Conservation (phyloP, 2,797 vertebrate species). For the Ficedula albicollis region DNA sequence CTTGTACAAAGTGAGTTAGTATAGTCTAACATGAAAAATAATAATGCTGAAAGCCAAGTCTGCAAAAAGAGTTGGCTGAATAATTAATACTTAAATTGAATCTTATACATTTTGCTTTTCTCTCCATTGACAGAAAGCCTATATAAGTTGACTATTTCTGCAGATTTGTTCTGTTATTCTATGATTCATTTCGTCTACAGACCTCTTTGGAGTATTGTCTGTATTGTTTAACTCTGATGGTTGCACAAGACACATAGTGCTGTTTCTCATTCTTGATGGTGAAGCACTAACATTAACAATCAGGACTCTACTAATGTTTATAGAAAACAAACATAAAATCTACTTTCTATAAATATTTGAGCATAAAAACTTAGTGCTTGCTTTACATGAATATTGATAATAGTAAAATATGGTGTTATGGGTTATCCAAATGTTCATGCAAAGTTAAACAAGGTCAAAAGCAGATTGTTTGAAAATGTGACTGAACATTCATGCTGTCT, state of each 20-base stretch:
- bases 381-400: conserved; percentile 25
- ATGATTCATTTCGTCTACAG: not conserved
- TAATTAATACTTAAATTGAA: conserved; percentile 41
- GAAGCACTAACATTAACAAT: not conserved
- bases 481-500: not conserved
- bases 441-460: conserved; percentile 40
- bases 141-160: not conserved
- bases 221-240: not conserved
- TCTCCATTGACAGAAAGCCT: conserved; percentile 24
- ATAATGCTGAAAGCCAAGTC: not conserved
- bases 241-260: rapidly evolving
- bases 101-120: conserved; percentile 15
- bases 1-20: not conserved
- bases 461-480: not conserved
- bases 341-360: conserved; percentile 53
- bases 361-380: not conserved
- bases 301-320: not conserved
- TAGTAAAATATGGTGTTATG: not conserved
- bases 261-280: not conserved
- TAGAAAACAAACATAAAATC: conserved; percentile 25
- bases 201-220: not conserved
- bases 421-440: not conserved
- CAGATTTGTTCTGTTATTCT: not conserved
- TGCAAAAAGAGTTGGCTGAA: conserved; percentile 1
- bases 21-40: not conserved